These are phyloP conservation scores for Ctenopoma kingsleyae DNA, from an alignment of 2,797 vertebrate genomes.

Conservation along the genomic window DNA sequence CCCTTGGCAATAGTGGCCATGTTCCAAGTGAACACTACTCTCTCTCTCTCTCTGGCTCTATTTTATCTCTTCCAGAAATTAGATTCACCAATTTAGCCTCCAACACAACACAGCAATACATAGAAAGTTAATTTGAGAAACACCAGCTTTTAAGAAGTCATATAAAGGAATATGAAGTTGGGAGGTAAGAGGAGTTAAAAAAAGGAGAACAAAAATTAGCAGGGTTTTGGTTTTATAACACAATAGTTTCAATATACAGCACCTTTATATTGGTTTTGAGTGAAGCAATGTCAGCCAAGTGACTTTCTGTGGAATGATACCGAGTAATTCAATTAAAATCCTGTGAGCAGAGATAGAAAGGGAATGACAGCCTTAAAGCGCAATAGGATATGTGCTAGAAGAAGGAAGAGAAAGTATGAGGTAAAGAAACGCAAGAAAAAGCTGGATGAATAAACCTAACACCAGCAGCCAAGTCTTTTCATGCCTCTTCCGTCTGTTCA, in stretches of 20 bases:
- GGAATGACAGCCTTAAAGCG: slow-evolving; percentile 54
- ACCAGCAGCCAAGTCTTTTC: slow-evolving; percentile 57
- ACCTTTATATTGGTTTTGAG: slow-evolving; percentile 65
- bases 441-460: slow-evolving; percentile 54
- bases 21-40: slow-evolving; percentile 70
- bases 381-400: slow-evolving; percentile 35
- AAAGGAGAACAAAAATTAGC: slow-evolving; percentile 14
- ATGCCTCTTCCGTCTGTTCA: slow-evolving; percentile 56
- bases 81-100: slow-evolving; percentile 60
- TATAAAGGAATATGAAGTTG: slow-evolving; percentile 24
- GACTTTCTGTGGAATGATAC: slow-evolving; percentile 66
- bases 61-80: slow-evolving; percentile 61
- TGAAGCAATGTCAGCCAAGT: slow-evolving; percentile 63
- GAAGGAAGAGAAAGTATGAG: slow-evolving; percentile 27
- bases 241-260: slow-evolving; percentile 46
- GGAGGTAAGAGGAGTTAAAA: slow-evolving; percentile 12
- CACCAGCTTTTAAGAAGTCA: slow-evolving; percentile 31
- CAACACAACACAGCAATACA: slow-evolving; percentile 49
- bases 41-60: slow-evolving; percentile 38
- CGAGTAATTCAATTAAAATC: slow-evolving; percentile 73
- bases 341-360: slow-evolving; percentile 43
- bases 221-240: slow-evolving; percentile 41
- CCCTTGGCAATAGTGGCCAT: slow-evolving; percentile 67
- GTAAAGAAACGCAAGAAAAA: slow-evolving; percentile 40
- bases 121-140: slow-evolving; percentile 49